Conservation (phyloP, 2,113 vertebrate genomes). For the Syngnathus scovelli region DNA sequence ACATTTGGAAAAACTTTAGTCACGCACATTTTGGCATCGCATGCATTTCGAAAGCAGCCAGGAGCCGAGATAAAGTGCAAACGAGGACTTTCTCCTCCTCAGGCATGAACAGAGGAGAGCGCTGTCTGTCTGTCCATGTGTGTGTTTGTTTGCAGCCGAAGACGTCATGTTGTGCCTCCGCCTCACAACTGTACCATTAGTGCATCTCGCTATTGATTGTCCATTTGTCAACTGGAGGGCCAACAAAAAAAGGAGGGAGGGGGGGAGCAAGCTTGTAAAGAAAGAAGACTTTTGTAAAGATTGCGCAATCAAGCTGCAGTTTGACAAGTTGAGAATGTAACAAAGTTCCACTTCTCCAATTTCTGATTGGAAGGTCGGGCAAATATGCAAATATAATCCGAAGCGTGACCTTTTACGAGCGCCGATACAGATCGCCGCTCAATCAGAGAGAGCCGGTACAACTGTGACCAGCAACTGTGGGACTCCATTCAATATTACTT, state of each 20-base stretch:
- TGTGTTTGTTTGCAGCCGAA: constrained; percentile 25
- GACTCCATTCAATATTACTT: no score
- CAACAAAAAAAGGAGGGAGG: constrained; percentile 44
- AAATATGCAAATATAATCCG: neutral
- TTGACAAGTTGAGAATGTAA: neutral
- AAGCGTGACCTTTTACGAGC: no score
- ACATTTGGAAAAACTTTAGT: neutral
- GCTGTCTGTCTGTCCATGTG: constrained; percentile 38
- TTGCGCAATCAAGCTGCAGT: constrained; percentile 11
- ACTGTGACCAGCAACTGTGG: neutral
- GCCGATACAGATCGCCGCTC: no score
- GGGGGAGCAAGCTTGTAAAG: constrained; percentile 21
- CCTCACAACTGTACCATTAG: constrained; percentile 61
- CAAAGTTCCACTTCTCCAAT: no score
- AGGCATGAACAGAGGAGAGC: constrained; percentile 52
- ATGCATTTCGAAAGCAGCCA: constrained; percentile 8
- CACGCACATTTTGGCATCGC: neutral
- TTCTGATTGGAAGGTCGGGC: no score
- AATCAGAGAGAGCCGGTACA: no score
- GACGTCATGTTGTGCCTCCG: constrained; percentile 54
- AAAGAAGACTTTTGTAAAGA: constrained; percentile 18
- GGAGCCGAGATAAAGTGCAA: constrained; percentile 1
- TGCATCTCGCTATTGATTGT: constrained; percentile 60
- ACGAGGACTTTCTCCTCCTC: constrained; percentile 15
- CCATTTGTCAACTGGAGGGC: constrained; percentile 44